Base-by-base conservation (phyloP, 2,113 vertebrate species). In the Colaptes auratus region DNA sequence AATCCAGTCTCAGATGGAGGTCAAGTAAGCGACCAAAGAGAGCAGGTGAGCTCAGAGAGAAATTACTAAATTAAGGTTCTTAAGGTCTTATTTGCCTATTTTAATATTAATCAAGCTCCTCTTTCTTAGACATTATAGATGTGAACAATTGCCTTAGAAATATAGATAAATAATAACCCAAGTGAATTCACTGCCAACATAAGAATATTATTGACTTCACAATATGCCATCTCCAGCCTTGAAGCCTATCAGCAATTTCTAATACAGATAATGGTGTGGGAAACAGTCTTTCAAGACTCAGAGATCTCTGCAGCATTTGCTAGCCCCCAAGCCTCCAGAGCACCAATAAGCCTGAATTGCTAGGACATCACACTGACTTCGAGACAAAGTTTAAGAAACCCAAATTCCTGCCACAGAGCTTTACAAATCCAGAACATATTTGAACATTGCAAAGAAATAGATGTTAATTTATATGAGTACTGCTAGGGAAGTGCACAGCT, bases 41-140 rank as follows among this genome's bases (percentile, higher is more conserved):
- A 89, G 19, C 65, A 86, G 61, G 70, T 86, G 66, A 92, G 55
- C 48, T 93, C 63, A 82, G 6, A 67, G 20, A 74, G 81, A 53
- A 88, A 88, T 85, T 52, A 91, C 82, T 94, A 85, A 97, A 92
- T 95, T 90, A 50, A 53, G 60, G 50, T 89, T 88, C 36, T 52
- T 84, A 52, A 94, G 88, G 88, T 52, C 60, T 80, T 87, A 81
- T 74, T 91, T 86, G 72, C 36, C 48, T 77, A 36, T 85, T 91
- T 82, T 88, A 82, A 74, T 69, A 39, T 88, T 84, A 83, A 75
- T 82, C 71, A 89, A 86, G 71, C 56, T 92, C 17, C 23, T 90
- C 44, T 76, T 92, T 52, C 50, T 52, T 60, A 86, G 3, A 44
- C 85, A 60, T 85, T 70, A 55, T 13, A 85, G n/a, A 74, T 42